phyloP scores from a whole-genome alignment of 2,888 invertebrate species.

The Ophion obscuratus region DNA sequence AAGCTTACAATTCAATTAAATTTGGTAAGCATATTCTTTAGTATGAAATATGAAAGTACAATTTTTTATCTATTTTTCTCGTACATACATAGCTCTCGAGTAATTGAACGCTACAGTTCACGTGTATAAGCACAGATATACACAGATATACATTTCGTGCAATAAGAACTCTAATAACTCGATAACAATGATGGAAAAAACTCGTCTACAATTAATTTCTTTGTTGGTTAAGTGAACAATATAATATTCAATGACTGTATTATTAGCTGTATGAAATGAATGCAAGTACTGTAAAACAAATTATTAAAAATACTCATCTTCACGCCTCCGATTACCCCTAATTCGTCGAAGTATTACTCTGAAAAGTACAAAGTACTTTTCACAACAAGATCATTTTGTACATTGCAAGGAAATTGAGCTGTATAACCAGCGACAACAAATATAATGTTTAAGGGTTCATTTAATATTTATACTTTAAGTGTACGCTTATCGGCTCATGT shows the following conservation, averaged over 20 bases:
- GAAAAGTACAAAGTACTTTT: constrained; percentile 5
- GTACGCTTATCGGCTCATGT: no score
- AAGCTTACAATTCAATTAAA: not conserved
- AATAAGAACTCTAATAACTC: not conserved
- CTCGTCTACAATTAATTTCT: not conserved
- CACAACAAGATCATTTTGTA: constrained; percentile 16
- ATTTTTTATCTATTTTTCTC: constrained; percentile 2
- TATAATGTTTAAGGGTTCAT: constrained; percentile 9
- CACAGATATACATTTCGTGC: constrained; percentile 3
- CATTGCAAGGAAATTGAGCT: constrained; percentile 19
- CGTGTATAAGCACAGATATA: constrained; percentile 7
- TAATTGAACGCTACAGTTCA: constrained; percentile 2
- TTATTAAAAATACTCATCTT: constrained; percentile 10
- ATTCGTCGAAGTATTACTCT: constrained; percentile 10
- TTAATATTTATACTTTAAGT: not conserved
- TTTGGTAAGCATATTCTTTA: constrained; percentile 6
- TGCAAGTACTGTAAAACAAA: constrained; percentile 8
- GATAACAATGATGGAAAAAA: not conserved
- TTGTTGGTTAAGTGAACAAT: not conserved
- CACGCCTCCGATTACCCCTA: constrained; percentile 7
- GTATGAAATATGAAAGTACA: not conserved
- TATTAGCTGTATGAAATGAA: not conserved
- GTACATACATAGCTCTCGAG: not conserved
- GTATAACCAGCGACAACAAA: constrained; percentile 8
- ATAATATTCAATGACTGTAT: no score